A percentile compares a stretch with the other conserved stretches of the same genome.
These are phyloP conservation scores for Aphelenchoides besseyi DNA, from an alignment of 1,140 invertebrate species.

Conservation along the genomic window DNA sequence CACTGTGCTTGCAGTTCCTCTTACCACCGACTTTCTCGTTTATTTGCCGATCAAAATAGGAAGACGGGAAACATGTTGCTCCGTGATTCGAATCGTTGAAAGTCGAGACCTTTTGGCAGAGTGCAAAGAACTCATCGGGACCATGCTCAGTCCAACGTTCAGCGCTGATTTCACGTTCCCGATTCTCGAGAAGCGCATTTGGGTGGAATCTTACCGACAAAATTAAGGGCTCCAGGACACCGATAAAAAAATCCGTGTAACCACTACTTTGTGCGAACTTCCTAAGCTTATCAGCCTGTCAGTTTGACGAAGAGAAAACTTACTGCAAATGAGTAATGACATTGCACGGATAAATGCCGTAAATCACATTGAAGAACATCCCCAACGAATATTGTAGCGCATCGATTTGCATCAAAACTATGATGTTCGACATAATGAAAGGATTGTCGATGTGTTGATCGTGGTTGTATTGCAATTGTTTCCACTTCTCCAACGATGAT, in stretches of 20 bases:
- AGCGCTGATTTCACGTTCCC: neutral
- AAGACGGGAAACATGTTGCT: neutral
- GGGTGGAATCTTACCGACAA: neutral
- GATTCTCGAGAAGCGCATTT: neutral
- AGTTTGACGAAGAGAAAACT: neutral
- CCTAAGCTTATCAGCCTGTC: neutral
- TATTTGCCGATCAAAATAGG: neutral
- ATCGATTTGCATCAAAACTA: neutral
- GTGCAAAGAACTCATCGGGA: neutral
- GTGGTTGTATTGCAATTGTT: neutral
- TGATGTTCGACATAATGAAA: conserved; percentile 2
- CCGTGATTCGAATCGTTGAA: neutral
- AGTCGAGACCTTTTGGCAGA: conserved; percentile 1
- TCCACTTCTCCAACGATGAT: conserved; percentile 9
- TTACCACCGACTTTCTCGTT: neutral
- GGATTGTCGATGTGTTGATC: neutral
- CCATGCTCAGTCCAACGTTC: neutral
- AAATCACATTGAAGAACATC: neutral
- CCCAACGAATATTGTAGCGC: conserved; percentile 2
- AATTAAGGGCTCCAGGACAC: neutral
- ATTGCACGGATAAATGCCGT: neutral
- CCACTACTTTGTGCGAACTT: conserved; percentile 3
- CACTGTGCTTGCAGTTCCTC: neutral
- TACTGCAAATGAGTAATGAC: neutral
- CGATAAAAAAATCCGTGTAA: neutral